Evolutionary conservation across 2,113 vertebrate species (phyloP).

Genomic region (Vanacampus margaritifer): DNA sequence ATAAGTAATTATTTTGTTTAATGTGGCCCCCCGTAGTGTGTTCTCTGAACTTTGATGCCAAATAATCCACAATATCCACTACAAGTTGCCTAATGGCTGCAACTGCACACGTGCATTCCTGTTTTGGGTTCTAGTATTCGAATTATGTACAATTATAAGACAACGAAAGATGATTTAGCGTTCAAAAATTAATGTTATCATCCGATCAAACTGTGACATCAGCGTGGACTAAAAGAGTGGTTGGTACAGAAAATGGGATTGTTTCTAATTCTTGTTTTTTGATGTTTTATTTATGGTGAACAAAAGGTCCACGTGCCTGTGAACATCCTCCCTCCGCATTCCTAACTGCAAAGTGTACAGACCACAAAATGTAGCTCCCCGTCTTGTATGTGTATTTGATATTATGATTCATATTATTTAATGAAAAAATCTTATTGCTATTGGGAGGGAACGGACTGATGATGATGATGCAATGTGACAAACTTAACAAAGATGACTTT

Average conservation of each 20-base stretch:
- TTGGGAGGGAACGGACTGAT: constrained; percentile 36
- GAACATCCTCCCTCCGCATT: constrained; percentile 39
- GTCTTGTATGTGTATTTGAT: constrained; percentile 71
- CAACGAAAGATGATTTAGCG: background rate
- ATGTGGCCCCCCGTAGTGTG: constrained; percentile 2
- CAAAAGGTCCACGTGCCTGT: constrained; percentile 45
- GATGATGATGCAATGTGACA: constrained; percentile 30
- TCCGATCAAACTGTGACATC: constrained; percentile 71
- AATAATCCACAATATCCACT: background rate
- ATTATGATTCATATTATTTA: constrained; percentile 66
- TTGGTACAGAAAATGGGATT: constrained; percentile 56
- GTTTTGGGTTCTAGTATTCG: background rate
- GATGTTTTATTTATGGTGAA: constrained; percentile 52
- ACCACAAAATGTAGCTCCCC: constrained; percentile 67
- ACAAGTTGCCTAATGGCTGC: constrained; percentile 2
- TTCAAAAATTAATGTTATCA: constrained; percentile 44
- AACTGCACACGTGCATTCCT: background rate
- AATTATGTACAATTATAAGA: background rate
- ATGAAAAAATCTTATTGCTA: constrained; percentile 41
- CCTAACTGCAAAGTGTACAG: constrained; percentile 64
- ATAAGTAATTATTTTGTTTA: constrained; percentile 10
- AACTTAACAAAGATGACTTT: constrained; percentile 39
- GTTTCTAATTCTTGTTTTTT: constrained; percentile 69
- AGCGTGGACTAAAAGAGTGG: constrained; percentile 25
- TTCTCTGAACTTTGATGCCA: constrained; percentile 8